phyloP scores from a whole-genome alignment of 2,888 invertebrate genomes.

The Hypena proboscidalis region DNA sequence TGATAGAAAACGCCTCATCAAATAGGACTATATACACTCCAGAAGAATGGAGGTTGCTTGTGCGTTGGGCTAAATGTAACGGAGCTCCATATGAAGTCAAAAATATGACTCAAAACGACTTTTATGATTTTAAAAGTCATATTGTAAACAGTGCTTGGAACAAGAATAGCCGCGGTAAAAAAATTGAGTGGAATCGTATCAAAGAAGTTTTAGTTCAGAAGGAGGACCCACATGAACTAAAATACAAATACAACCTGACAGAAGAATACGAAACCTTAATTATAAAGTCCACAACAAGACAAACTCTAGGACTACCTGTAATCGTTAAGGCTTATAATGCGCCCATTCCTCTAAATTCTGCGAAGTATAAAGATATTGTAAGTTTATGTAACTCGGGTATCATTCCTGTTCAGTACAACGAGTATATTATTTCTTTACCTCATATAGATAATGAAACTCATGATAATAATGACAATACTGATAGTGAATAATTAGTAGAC shows the following conservation, averaged over 20 bases:
- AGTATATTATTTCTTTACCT: background rate
- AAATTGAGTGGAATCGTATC: background rate
- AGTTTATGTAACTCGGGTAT: background rate
- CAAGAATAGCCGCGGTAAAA: too few relatives aligned
- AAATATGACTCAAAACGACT: background rate
- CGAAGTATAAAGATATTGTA: background rate
- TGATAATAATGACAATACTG: too few relatives aligned
- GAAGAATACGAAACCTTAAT: background rate
- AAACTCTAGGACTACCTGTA: background rate
- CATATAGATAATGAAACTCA: too few relatives aligned
- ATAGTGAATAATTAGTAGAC: too few relatives aligned
- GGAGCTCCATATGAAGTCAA: background rate
- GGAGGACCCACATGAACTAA: background rate
- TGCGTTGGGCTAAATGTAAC: background rate
- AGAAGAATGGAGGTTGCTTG: background rate
- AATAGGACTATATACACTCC: background rate
- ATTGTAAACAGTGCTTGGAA: background rate
- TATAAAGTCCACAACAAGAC: background rate
- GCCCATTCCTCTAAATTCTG: background rate
- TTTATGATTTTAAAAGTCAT: conserved; percentile 1
- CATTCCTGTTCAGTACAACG: background rate
- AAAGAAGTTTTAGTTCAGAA: background rate
- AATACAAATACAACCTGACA: background rate
- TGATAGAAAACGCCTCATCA: background rate
- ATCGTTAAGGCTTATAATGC: background rate